Conservation (phyloP, 1,140 invertebrate species). For the Kradibia gibbosae region DNA sequence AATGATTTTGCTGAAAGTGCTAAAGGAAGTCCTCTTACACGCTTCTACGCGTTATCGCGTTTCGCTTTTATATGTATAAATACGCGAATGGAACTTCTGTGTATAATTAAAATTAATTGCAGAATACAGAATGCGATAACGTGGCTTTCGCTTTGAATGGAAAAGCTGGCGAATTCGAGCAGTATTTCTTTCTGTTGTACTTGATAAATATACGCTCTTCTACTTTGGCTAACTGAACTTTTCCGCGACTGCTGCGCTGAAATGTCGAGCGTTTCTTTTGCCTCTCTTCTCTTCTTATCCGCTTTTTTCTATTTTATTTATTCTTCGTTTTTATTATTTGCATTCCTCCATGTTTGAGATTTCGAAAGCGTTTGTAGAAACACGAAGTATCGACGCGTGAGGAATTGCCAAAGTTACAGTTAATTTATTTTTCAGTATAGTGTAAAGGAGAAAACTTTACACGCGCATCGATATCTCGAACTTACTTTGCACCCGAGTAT, state of each 20-base stretch:
- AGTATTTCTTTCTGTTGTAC: background rate
- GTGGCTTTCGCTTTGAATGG: background rate
- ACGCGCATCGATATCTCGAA: background rate
- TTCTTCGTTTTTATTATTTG: background rate
- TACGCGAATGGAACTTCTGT: slow-evolving; percentile 15
- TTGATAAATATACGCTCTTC: background rate
- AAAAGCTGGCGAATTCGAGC: background rate
- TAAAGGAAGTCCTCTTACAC: slow-evolving; percentile 14
- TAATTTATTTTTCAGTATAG: slow-evolving; percentile 8
- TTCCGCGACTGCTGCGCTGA: background rate
- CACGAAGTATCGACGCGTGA: background rate
- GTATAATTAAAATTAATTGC: slow-evolving; percentile 28
- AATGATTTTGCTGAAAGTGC: slow-evolving; percentile 24
- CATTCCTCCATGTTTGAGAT: slow-evolving; percentile 11
- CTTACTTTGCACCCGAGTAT: background rate
- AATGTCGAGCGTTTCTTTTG: too few relatives aligned
- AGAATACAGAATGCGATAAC: slow-evolving; percentile 5
- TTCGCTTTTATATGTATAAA: slow-evolving; percentile 10
- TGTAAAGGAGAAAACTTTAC: background rate
- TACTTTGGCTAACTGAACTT: background rate
- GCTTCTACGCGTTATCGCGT: slow-evolving; percentile 1
- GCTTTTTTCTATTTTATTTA: background rate
- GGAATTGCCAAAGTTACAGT: slow-evolving; percentile 6
- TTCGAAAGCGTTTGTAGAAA: background rate
- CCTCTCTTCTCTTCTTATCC: background rate